Evolutionary conservation across 2,113 vertebrate species (phyloP).

Genomic region (Megaceryle torquata): DNA sequence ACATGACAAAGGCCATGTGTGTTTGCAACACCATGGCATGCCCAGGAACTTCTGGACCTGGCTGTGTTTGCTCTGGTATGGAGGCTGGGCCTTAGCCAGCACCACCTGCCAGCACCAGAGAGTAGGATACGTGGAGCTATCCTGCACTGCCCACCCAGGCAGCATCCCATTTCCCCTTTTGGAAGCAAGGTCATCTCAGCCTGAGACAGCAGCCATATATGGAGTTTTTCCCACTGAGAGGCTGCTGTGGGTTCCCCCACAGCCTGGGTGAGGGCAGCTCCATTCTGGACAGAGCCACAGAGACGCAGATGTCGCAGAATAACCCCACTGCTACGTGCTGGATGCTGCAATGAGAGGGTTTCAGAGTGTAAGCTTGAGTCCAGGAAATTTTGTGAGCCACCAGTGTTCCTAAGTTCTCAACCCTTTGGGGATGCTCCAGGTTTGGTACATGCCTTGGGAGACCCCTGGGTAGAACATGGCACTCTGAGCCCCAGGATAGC

Average conservation of each 20-base stretch:
- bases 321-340: not conserved
- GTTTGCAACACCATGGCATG: not conserved
- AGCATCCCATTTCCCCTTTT: not conserved
- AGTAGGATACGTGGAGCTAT: accelerated
- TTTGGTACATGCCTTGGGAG: not conserved
- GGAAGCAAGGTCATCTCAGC: not conserved
- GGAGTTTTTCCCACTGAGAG: not conserved
- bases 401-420: not conserved
- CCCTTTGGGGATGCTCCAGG: not conserved
- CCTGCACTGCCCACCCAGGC: not conserved
- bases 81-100: not conserved
- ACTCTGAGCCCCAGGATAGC: not conserved
- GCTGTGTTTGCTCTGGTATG: not conserved
- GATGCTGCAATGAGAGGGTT: not conserved
- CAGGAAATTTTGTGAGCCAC: not conserved
- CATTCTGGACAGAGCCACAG: not conserved
- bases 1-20: not conserved
- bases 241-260: not conserved
- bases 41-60: not conserved
- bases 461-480: not conserved
- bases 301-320: not conserved
- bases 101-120: not conserved
- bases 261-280: not conserved
- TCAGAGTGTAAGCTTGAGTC: not conserved
- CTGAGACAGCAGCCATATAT: accelerated